Conservation (phyloP, 2,113 vertebrate species). For the Mustela lutreola region DNA sequence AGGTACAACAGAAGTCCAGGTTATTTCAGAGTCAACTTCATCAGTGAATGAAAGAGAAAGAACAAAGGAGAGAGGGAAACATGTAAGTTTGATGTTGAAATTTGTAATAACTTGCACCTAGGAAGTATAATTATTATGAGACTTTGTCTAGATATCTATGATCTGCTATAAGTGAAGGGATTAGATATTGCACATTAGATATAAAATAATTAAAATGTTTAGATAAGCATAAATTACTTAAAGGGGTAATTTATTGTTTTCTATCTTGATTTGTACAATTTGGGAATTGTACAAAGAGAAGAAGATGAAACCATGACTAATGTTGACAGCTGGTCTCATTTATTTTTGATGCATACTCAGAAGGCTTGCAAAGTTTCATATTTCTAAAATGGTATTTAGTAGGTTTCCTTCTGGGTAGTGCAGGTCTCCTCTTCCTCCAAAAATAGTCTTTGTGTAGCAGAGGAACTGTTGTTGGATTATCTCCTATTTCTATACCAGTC, state of each 20-base stretch:
- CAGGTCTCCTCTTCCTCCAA: background rate
- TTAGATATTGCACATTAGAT: background rate
- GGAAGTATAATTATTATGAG: background rate
- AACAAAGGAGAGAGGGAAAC: background rate
- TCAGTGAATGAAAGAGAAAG: background rate
- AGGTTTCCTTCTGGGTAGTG: background rate
- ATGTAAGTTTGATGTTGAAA: background rate
- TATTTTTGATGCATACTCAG: background rate
- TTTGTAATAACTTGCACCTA: background rate
- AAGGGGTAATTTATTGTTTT: background rate
- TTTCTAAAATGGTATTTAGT: background rate
- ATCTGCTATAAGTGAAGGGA: background rate
- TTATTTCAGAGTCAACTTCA: background rate
- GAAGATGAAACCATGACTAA: background rate
- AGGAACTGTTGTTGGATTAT: background rate
- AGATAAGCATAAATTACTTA: background rate
- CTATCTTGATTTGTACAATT: background rate
- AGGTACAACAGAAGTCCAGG: background rate
- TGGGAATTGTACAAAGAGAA: background rate
- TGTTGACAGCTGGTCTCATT: background rate
- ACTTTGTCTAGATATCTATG: background rate
- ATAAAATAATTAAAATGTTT: conserved; percentile 8
- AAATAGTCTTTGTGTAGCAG: background rate
- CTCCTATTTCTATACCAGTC: background rate
- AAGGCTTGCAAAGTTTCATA: background rate